Evolutionary conservation across 2,797 vertebrate species (phyloP).

Genomic region (Macrochelys suwanniensis): DNA sequence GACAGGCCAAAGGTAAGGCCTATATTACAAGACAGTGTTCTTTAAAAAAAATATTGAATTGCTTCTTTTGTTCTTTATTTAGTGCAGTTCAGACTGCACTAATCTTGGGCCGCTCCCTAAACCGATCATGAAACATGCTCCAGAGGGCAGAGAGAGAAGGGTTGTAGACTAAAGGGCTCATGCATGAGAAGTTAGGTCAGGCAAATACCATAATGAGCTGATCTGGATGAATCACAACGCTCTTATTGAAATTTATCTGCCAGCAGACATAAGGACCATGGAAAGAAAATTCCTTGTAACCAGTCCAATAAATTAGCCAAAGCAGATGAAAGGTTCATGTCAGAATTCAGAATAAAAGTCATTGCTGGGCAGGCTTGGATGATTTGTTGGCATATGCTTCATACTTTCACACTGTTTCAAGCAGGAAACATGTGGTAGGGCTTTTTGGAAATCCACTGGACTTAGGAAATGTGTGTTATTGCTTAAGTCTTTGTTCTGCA

Average conservation of each 20-base stretch:
- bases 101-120: background rate
- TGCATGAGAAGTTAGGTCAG: background rate
- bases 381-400: constrained; percentile 40
- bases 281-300: constrained; percentile 43
- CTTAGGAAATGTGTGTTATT: constrained; percentile 57
- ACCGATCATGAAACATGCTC: background rate
- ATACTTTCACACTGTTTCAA: constrained; percentile 29
- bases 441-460: constrained; percentile 56
- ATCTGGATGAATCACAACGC: constrained; percentile 39
- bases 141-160: background rate
- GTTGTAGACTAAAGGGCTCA: constrained; percentile 18
- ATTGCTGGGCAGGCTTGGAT: constrained; percentile 32
- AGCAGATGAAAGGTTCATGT: constrained; percentile 52
- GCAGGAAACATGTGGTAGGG: constrained; percentile 17
- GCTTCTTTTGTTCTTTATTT: constrained; percentile 24
- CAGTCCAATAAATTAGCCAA: constrained; percentile 51
- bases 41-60: background rate
- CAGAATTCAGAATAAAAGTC: constrained; percentile 61
- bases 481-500: constrained; percentile 33
- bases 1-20: background rate
- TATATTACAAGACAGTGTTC: background rate
- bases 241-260: constrained; percentile 40
- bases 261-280: constrained; percentile 41
- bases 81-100: accelerated
- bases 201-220: background rate